These are phyloP conservation scores for Drosophila mettleri DNA, from an alignment of 2,888 invertebrate species.

Conservation along the genomic window DNA sequence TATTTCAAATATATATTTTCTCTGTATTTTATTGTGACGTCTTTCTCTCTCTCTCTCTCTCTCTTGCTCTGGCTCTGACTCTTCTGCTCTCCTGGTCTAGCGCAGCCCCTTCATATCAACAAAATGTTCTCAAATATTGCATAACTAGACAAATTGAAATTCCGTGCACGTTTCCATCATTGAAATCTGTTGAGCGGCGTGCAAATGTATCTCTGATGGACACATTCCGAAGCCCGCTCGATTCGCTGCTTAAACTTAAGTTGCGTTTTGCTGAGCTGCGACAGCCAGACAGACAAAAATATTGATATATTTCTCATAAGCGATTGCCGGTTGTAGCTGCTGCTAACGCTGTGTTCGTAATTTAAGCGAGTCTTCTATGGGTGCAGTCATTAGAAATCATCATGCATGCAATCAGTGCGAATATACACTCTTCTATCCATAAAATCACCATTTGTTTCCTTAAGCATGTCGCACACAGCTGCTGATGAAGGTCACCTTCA, in stretches of 20 bases:
- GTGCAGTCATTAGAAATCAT: slow-evolving; percentile 37
- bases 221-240: slow-evolving; percentile 39
- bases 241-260: slow-evolving; percentile 21
- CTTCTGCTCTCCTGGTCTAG: not conserved
- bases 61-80: not conserved
- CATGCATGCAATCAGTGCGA: slow-evolving; percentile 25
- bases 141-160: slow-evolving; percentile 72
- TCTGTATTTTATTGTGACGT: not conserved
- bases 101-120: slow-evolving; percentile 15
- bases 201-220: slow-evolving; percentile 66
- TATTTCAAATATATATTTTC: slow-evolving; percentile 61
- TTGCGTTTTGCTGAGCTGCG: slow-evolving; percentile 7
- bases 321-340: not conserved
- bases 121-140: slow-evolving; percentile 63
- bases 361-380: slow-evolving; percentile 30
- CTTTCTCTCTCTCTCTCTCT: not conserved
- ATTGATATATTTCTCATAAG: slow-evolving; percentile 53
- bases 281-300: slow-evolving; percentile 28
- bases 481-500: slow-evolving; percentile 53
- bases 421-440: slow-evolving; percentile 11
- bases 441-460: slow-evolving; percentile 15
- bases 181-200: slow-evolving; percentile 76
- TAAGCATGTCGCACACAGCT: not conserved
- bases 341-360: slow-evolving; percentile 6
- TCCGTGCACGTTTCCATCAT: slow-evolving; percentile 77